A percentile compares a stretch with the other conserved stretches of the same genome.
These are phyloP conservation scores for Crotophaga sulcirostris DNA, from an alignment of 2,113 vertebrate genomes.

Conservation along the genomic window DNA sequence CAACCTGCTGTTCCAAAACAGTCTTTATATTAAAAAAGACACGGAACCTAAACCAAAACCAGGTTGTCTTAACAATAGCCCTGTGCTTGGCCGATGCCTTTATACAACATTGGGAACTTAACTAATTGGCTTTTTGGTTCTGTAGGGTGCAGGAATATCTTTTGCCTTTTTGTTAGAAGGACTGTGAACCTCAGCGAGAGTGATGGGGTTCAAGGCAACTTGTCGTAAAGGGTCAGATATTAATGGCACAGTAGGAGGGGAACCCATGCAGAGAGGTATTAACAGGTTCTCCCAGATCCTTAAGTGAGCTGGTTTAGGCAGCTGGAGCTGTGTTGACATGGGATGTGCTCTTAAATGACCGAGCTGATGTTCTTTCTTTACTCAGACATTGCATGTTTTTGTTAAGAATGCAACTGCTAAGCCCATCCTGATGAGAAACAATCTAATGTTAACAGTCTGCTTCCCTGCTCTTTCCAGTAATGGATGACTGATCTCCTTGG, in stretches of 20 bases:
- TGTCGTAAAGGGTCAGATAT: neutral
- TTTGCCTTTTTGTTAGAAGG: neutral
- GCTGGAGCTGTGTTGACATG: neutral
- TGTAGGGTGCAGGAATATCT: neutral
- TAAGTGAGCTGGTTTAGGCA: neutral
- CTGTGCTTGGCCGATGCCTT: neutral
- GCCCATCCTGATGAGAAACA: neutral
- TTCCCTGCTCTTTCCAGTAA: neutral
- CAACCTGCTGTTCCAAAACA: neutral
- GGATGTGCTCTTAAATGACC: neutral
- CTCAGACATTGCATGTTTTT: neutral
- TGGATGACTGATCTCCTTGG: neutral
- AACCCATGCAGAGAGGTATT: neutral
- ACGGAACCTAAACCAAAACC: neutral
- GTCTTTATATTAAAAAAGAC: neutral
- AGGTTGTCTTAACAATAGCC: neutral
- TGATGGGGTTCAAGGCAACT: neutral
- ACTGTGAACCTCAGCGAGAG: neutral
- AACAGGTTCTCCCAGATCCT: neutral
- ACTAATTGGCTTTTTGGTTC: neutral
- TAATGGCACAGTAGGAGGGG: neutral
- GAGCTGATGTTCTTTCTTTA: neutral
- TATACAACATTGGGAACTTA: neutral
- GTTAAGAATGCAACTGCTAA: constrained; percentile 14
- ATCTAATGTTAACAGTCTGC: neutral